Evolutionary conservation across 1,140 invertebrate species (phyloP), one percentile per base, ranked within the genome.

Genomic region (Meloidogyne exigua): DNA sequence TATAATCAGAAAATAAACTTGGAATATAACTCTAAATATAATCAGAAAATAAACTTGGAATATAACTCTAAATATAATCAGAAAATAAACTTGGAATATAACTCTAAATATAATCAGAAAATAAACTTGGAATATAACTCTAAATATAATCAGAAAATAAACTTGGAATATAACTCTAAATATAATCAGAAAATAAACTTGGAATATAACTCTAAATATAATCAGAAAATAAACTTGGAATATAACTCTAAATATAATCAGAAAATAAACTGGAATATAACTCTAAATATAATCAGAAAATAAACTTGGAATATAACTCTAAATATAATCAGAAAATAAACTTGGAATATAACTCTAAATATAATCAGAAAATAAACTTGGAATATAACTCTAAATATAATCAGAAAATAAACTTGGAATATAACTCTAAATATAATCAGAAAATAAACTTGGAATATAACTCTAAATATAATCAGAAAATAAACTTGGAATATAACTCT

Each of bases 151-250:
- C 15, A 18, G 13, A 15, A 49, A 49, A 15, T 49, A 49, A 49
- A 49, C 44, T 49, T 5, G 3, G 39, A 42, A 42, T 42, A 42
- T 18, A 49, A 42, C 39, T 42, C 5, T 15, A 15, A 49, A 49
- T n/a, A n/a, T n/a, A 7, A 42, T 1, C 10, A 18, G 3, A n/a
- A 67, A 67, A 67, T 32, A 32, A 68, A 68, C 39, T 32, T 32
- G n/a, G n/a, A 32, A 67, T 9, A 67, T 72, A 21, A n/a, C n/a
- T n/a, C n/a, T n/a, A n/a, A n/a, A n/a, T n/a, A n/a, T n/a, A n/a
- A n/a, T n/a, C n/a, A n/a, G n/a, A n/a, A n/a, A 72, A 72, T 72
- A 62, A 72, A 72, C 18, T 26, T 32, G 64, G 62, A 49, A n/a
- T n/a, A n/a, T n/a, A n/a, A n/a, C n/a, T 15, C 3, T 49, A 49